Conservation (phyloP, 2,888 invertebrate species). For the Hirtodrosophila trivittata region DNA sequence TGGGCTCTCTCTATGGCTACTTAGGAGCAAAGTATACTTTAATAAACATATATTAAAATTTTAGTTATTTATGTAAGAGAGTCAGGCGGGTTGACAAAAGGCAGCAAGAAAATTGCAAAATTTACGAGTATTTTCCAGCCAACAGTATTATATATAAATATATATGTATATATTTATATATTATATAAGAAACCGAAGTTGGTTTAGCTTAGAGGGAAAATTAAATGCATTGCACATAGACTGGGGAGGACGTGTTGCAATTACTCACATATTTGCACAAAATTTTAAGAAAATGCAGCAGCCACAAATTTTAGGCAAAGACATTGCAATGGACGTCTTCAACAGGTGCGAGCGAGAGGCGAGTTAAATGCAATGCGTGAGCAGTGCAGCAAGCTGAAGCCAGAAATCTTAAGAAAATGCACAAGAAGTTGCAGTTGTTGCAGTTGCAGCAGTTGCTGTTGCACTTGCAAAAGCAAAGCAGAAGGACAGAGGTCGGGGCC, state of each 20-base stretch:
- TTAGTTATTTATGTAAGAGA: conserved; percentile 78
- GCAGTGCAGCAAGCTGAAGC: conserved; percentile 35
- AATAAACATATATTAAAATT: conserved; percentile 79
- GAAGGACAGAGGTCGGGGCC: conserved; percentile 29
- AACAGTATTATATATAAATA: conserved; percentile 19
- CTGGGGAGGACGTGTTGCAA: conserved; percentile 56
- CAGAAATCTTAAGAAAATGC: conserved; percentile 72
- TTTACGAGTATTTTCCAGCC: conserved; percentile 35
- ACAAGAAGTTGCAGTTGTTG: conserved; percentile 66
- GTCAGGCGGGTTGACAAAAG: conserved; percentile 65
- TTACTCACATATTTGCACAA: conserved; percentile 77
- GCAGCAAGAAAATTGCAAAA: conserved; percentile 59
- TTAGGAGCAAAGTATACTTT: conserved; percentile 60
- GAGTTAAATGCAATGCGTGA: conserved; percentile 19
- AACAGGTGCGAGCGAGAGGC: conserved; percentile 56
- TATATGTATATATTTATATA: conserved; percentile 2
- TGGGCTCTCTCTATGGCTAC: conserved; percentile 38
- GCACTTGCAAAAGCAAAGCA: conserved; percentile 11
- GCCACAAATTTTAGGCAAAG: conserved; percentile 72
- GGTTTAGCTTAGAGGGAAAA: conserved; percentile 26
- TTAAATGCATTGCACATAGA: conserved; percentile 54
- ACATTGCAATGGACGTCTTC: conserved; percentile 43
- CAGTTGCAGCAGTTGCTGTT: conserved; percentile 24
- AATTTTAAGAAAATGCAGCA: conserved; percentile 80
- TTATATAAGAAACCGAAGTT: conserved; percentile 19